These are phyloP conservation scores for Neodiprion lecontei DNA, from an alignment of 1,140 invertebrate genomes.

Conservation along the genomic window DNA sequence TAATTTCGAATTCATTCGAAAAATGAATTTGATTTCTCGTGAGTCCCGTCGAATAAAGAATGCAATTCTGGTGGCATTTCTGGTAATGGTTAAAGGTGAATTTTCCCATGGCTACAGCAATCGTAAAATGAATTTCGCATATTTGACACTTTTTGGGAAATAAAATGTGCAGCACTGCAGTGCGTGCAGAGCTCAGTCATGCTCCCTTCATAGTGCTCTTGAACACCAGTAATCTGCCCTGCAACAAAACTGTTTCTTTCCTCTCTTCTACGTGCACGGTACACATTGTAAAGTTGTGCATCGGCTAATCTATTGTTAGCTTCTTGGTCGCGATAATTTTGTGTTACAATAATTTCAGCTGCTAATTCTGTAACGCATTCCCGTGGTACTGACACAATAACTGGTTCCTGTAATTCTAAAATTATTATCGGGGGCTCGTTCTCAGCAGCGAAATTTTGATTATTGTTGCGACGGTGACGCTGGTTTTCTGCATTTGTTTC, in stretches of 20 bases:
- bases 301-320: neutral
- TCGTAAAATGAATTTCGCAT: slow-evolving; percentile 23
- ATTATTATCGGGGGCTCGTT: no score
- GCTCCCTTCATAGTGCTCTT: slow-evolving; percentile 16
- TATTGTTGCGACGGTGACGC: neutral
- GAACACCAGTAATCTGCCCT: slow-evolving; percentile 1
- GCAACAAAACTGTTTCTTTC: neutral
- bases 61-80: slow-evolving; percentile 16
- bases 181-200: slow-evolving; percentile 22
- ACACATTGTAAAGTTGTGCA: neutral
- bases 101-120: slow-evolving; percentile 26
- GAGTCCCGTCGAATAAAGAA: slow-evolving; percentile 19
- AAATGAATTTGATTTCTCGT: slow-evolving; percentile 20
- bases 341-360: no score
- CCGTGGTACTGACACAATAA: no score
- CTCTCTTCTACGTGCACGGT: neutral
- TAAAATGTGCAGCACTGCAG: slow-evolving; percentile 22
- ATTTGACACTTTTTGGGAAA: slow-evolving; percentile 19
- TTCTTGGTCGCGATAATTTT: neutral
- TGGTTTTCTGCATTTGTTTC: slow-evolving; percentile 12
- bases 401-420: no score
- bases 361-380: no score
- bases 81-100: slow-evolving; percentile 15
- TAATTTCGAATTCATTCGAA: slow-evolving; percentile 18
- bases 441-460: no score